phyloP scores from a whole-genome alignment of 2,888 invertebrate species.

The Fissipunctia ypsillon region DNA sequence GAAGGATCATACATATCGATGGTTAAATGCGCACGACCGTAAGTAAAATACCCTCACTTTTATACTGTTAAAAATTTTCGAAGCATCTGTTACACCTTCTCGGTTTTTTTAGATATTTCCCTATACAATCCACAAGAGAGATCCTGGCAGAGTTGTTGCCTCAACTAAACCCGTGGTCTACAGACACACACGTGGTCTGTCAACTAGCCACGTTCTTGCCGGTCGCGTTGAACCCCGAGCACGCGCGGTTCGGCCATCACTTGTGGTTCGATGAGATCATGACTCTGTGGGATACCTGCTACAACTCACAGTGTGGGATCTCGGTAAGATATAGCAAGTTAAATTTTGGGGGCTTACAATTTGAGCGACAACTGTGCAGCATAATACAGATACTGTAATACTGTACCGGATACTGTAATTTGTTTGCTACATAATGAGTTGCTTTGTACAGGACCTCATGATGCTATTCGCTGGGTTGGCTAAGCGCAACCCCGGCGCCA shows the following conservation, averaged over 20 bases:
- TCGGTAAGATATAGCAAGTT: constrained; percentile 73
- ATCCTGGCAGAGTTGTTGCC: constrained; percentile 96
- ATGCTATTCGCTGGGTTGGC: constrained; percentile 94
- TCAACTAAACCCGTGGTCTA: constrained; percentile 93
- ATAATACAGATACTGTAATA: neutral
- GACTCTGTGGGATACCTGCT: constrained; percentile 94
- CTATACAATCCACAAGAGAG: constrained; percentile 94
- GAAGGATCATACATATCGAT: constrained; percentile 83
- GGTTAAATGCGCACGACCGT: constrained; percentile 88
- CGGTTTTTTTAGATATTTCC: constrained; percentile 91
- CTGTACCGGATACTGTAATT: neutral
- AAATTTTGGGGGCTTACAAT: neutral
- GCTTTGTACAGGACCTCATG: constrained; percentile 91
- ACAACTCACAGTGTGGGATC: constrained; percentile 93
- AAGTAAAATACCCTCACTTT: constrained; percentile 73
- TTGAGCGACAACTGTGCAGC: too few species aligned
- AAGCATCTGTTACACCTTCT: neutral
- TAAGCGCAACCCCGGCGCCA: constrained; percentile 94
- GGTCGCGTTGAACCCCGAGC: constrained; percentile 91
- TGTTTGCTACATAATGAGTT: neutral
- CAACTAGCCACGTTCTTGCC: constrained; percentile 95
- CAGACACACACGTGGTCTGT: constrained; percentile 89
- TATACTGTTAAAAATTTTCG: neutral
- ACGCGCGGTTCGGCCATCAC: constrained; percentile 92
- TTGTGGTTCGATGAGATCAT: constrained; percentile 96